phyloP scores from a whole-genome alignment of 1,140 invertebrate species.

The Lasaia peninsularis region DNA sequence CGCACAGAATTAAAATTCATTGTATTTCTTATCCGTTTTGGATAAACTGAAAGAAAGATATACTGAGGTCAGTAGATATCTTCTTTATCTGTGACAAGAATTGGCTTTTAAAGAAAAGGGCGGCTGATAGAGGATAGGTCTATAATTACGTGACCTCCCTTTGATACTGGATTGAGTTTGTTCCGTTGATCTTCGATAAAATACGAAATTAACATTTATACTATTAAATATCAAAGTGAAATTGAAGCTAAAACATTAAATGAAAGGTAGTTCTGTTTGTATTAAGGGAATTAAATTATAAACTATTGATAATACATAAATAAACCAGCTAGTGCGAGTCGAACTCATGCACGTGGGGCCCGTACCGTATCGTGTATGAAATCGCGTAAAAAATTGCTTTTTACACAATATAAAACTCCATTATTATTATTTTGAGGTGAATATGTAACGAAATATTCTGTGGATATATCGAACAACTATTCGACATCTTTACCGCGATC shows the following conservation, averaged over 20 bases:
- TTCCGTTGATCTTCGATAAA: conserved; percentile 6
- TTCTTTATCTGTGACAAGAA: conserved; percentile 70
- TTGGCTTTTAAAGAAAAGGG: conserved; percentile 69
- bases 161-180: conserved; percentile 7
- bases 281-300: not conserved
- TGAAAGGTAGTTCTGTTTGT: not conserved
- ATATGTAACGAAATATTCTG: no score
- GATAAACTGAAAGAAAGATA: conserved; percentile 44
- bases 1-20: conserved; percentile 71
- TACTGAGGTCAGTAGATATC: conserved; percentile 68
- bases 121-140: conserved; percentile 42
- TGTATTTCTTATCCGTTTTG: conserved; percentile 66
- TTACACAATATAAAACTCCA: no score
- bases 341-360: no score
- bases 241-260: not conserved
- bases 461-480: no score
- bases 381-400: no score
- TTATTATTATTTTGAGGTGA: no score
- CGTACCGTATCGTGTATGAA: no score
- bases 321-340: no score
- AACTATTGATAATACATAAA: not conserved
- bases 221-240: conserved; percentile 1
- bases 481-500: no score
- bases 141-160: conserved; percentile 62
- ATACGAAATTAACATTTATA: conserved; percentile 5